Evolutionary conservation across 37 sponge, comb jelly and placozoan genomes (phyloP).

Genomic region (Dysidea cf. avara): DNA sequence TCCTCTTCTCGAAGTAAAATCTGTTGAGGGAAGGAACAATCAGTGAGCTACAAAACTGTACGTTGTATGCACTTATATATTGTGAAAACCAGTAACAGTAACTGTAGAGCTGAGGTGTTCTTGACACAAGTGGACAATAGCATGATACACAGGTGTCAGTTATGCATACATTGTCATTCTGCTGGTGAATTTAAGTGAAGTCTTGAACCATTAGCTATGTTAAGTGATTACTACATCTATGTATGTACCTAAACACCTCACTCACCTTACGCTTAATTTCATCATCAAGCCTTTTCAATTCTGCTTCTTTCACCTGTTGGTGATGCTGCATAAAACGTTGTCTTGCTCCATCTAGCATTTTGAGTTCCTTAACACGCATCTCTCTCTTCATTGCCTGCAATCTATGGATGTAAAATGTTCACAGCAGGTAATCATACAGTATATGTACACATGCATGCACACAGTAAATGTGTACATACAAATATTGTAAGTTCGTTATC

Average conservation of each 20-base stretch:
- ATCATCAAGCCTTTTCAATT: slow-evolving; percentile 61
- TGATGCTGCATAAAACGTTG: slow-evolving; percentile 76
- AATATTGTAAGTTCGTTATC: no score
- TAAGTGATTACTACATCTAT: background rate
- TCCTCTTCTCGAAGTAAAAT: slow-evolving; percentile 70
- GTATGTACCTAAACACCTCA: no score
- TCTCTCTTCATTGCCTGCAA: slow-evolving; percentile 91
- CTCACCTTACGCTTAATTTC: slow-evolving; percentile 63
- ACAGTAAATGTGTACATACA: no score
- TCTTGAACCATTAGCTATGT: background rate
- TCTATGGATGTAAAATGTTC: slow-evolving; percentile 16
- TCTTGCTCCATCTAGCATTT: slow-evolving; percentile 78
- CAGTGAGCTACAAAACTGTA: background rate
- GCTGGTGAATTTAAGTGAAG: background rate
- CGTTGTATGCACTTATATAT: no score
- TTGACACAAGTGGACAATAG: background rate
- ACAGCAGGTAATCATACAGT: background rate
- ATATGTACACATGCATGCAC: background rate
- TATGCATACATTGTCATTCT: background rate
- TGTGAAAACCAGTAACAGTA: background rate
- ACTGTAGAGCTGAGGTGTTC: background rate
- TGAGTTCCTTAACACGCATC: slow-evolving; percentile 80
- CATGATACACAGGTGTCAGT: background rate
- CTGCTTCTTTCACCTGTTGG: slow-evolving; percentile 54
- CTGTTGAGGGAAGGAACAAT: slow-evolving; percentile 1